Evolutionary conservation across 2,888 invertebrate genomes (phyloP), one percentile per base, ranked within the genome.

Genomic region (Dermolepida albohirtum): DNA sequence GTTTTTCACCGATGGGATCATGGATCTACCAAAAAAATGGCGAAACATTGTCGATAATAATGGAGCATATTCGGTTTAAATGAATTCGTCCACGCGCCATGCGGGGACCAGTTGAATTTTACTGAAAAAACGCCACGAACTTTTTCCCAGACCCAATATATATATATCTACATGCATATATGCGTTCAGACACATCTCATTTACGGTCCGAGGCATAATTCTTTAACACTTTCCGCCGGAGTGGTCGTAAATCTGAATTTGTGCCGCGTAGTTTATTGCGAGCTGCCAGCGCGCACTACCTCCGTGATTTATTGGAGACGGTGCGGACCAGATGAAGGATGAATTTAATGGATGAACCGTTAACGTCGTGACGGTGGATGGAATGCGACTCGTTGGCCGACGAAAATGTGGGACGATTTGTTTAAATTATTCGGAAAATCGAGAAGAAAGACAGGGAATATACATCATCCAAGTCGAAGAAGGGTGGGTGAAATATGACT

Each of bases 201-300:
- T 85, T 85, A 83, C 84, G 82, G 81, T 77, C 79, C 77, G 78
- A 10, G 14, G 84, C 84, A 85, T 85, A 85, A 85, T 85, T 86
- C 85, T 83, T 83, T 82, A 84, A 84, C 85, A 85, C 85, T 85
- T 85, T 84, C 77, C 76, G 76, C 78, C 77, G 78, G 79, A 81
- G 79, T 80, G 80, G 50, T 76, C 80, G 81, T 82, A 82, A 81
- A 81, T 82, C 80, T 80, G 80, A 78, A 79, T 81, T 80, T 79
- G 79, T 73, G 79, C 78, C 75, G 74, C 75, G 76, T 79, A 78
- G 78, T 78, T 79, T 78, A 78, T 79, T 74, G 78, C 77, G 71
- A 76, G 76, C 75, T 76, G 76, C 77, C 75, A 77, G 72, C 74
- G 73, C 71, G 66, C 34, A 34, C 68, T 67, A 68, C 65, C 67